These are phyloP conservation scores for Myotis yumanensis DNA, from an alignment of 2,113 vertebrate species.

Conservation along the genomic window DNA sequence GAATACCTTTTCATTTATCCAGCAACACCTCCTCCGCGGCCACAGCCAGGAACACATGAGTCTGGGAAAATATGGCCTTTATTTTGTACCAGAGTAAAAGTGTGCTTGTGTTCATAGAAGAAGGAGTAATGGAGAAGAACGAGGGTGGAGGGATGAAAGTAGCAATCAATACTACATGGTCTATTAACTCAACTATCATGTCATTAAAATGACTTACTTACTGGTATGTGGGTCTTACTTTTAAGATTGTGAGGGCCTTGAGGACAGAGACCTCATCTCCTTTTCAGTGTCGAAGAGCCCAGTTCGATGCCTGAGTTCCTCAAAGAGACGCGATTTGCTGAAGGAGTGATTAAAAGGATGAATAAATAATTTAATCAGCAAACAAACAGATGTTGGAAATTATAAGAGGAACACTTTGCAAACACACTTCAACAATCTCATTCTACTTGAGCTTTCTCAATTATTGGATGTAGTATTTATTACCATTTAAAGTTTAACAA, in stretches of 20 bases:
- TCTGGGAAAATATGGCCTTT: not conserved
- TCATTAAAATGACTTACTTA: no score
- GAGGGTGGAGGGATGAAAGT: rapidly evolving
- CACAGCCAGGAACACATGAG: not conserved
- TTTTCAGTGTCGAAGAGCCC: not conserved
- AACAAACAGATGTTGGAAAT: conserved; percentile 56
- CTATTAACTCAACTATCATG: rapidly evolving
- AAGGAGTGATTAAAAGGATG: conserved; percentile 42
- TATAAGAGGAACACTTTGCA: conserved; percentile 14
- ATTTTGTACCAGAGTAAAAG: not conserved
- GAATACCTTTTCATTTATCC: not conserved
- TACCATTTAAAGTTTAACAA: conserved; percentile 63
- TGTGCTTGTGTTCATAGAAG: not conserved
- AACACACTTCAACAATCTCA: not conserved
- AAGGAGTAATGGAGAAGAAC: not conserved
- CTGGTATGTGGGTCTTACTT: not conserved
- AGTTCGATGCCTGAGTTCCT: not conserved
- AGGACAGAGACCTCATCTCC: not conserved
- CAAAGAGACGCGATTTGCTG: not conserved
- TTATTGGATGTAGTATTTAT: conserved; percentile 62
- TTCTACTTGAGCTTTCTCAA: conserved; percentile 42
- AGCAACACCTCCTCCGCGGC: not conserved
- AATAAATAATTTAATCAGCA: conserved; percentile 71
- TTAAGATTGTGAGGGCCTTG: not conserved
- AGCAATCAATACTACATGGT: not conserved